Base-by-base conservation (phyloP, 2,113 vertebrate genomes). In the Aegithalos caudatus region DNA sequence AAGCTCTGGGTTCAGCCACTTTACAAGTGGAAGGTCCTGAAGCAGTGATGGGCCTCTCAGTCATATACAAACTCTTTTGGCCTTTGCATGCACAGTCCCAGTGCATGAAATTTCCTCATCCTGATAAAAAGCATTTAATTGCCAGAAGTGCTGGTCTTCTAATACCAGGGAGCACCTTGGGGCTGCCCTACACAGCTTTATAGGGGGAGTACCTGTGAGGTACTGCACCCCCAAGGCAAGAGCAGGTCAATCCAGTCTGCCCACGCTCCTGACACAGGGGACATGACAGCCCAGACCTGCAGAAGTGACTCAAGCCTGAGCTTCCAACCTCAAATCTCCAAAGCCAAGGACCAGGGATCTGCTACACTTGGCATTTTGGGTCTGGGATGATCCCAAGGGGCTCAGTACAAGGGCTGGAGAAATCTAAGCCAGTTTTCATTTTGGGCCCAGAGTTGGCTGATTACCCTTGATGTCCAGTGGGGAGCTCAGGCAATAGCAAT, bases 221-320 rank as follows among this genome's bases (percentile, higher is more conserved):
- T 33, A 17, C n/a, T 11, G 33, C 18, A 86, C 3, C 9, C 24
- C 11, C 20, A 31, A 44, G n/a, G 29, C 56, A 71, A 50, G 6
- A 44, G 35, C 72, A 48, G 48, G 37, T 37, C 79, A 54, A 28
- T 31, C 42, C 40, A 47, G 61, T 23, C 20, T 0, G 0, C 24
- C 14, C 1, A 0, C 0, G 1, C 29, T 73, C 44, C 50, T 65
- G 16, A 29, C 35, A 25, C 0, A 0, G 45, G 27, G 16, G 10
- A 82, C n/a, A 31, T 2, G 6, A 53, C 28, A 58, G 50, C 22
- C 54, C 45, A 56, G 54, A 16, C 22, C 45, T 53, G 5, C 0
- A 42, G 19, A 19, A 82, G 9, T 1, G 1, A 58, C 50, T 31
- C 10, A 19, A 27, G 27, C 10, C 58, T 29, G 18, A 62, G 38